These are phyloP conservation scores for Cecropterus lyciades DNA, from an alignment of 1,140 invertebrate genomes.

Conservation along the genomic window DNA sequence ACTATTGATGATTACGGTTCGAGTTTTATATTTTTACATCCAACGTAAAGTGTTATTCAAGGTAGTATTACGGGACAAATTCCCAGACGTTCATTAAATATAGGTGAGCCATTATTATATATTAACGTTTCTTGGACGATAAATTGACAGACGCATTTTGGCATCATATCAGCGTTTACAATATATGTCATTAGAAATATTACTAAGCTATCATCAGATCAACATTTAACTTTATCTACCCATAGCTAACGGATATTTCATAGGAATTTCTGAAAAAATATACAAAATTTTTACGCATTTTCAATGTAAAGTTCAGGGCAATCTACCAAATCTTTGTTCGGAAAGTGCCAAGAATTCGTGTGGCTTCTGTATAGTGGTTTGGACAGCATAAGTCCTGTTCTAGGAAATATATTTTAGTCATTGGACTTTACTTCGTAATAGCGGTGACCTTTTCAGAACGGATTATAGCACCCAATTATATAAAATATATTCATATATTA, in stretches of 20 bases:
- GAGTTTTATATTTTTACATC: too few species aligned
- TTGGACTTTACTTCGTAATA: too few species aligned
- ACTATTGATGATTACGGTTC: too few species aligned
- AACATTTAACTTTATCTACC: neutral
- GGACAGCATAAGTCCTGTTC: too few species aligned
- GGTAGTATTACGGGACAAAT: neutral
- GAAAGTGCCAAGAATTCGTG: conserved; percentile 54
- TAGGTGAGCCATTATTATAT: conserved; percentile 4
- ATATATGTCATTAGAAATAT: conserved; percentile 15
- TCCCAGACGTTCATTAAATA: conserved; percentile 8
- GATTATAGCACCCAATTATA: too few species aligned
- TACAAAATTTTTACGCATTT: neutral
- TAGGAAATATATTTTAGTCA: too few species aligned
- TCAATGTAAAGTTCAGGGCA: conserved; percentile 53
- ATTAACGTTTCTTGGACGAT: conserved; percentile 10
- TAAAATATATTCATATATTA: neutral
- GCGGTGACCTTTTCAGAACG: too few species aligned
- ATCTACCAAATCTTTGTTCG: conserved; percentile 54
- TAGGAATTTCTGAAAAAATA: neutral
- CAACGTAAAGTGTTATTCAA: too few species aligned
- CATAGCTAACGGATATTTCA: too few species aligned
- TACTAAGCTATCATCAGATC: conserved; percentile 13
- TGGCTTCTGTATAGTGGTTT: too few species aligned
- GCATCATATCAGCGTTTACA: conserved; percentile 8
- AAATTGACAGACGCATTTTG: conserved; percentile 5